Evolutionary conservation across 2,797 vertebrate genomes (phyloP).

Genomic region (Diceros bicornis): DNA sequence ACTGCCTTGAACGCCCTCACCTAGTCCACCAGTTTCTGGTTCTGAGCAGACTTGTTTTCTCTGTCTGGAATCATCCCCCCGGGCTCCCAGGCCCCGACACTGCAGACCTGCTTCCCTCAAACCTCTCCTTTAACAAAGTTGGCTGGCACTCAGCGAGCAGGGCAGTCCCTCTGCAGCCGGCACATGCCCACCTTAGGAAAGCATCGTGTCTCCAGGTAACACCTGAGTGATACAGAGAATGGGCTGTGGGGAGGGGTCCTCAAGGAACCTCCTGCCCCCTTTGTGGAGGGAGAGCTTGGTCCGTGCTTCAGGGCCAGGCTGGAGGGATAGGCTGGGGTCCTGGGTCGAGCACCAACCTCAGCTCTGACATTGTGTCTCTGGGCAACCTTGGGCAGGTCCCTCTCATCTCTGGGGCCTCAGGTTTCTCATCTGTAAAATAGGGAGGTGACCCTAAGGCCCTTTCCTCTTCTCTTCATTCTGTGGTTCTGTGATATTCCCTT

Average conservation of each 20-base stretch:
- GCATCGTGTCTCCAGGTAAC: background rate
- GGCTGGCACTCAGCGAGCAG: fast-evolving
- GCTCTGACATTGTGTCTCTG: background rate
- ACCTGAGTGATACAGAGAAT: fast-evolving
- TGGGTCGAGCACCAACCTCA: fast-evolving
- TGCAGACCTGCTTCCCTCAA: background rate
- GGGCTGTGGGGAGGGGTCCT: background rate
- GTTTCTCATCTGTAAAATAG: background rate
- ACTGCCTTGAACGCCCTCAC: constrained; percentile 36
- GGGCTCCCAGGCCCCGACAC: background rate
- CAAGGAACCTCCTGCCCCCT: background rate
- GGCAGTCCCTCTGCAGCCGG: background rate
- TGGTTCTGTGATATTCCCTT: background rate
- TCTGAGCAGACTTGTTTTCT: background rate
- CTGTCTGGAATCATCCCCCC: background rate
- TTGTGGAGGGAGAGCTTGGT: background rate
- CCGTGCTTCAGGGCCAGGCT: background rate
- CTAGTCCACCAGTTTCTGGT: background rate
- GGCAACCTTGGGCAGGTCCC: background rate
- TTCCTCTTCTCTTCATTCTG: fast-evolving
- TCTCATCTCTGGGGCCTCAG: background rate
- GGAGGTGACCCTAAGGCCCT: background rate
- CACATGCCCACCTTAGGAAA: fast-evolving
- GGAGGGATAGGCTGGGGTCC: background rate
- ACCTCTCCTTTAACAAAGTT: background rate